Conservation (phyloP, 2,797 vertebrate genomes). For the Florisuga fusca region DNA sequence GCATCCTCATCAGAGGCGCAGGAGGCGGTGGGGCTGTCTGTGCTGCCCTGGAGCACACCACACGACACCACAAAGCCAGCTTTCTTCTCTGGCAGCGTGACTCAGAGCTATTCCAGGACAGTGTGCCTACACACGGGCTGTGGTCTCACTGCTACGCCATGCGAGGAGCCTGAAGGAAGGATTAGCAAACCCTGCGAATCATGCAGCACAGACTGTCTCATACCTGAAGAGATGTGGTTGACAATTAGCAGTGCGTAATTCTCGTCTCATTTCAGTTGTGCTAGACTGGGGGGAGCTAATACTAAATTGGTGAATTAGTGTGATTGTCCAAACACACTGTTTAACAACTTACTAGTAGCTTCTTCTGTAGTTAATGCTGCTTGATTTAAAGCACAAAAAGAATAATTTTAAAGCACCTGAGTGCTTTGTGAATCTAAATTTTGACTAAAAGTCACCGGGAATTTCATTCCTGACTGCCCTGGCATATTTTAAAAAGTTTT, state of each 20-base stretch:
- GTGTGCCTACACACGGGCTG: constrained; percentile 49
- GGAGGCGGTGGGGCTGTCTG: not conserved
- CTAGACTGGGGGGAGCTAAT: not conserved
- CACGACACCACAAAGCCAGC: constrained; percentile 41
- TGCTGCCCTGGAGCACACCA: not conserved
- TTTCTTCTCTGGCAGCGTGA: constrained; percentile 40
- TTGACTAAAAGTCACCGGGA: not conserved
- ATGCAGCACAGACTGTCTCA: not conserved
- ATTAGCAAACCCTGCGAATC: not conserved
- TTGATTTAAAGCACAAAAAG: not conserved
- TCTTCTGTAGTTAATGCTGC: not conserved
- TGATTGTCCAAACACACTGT: not conserved
- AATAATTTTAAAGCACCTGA: not conserved
- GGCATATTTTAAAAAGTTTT: not conserved
- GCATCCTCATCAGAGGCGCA: not conserved
- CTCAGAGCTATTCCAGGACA: constrained; percentile 72
- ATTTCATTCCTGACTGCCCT: not conserved
- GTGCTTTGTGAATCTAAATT: not conserved
- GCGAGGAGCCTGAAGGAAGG: not conserved
- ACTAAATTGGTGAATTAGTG: not conserved
- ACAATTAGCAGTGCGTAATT: not conserved
- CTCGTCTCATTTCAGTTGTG: not conserved
- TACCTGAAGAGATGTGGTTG: not conserved
- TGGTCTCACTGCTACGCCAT: not conserved
- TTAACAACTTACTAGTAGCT: not conserved